phyloP scores from a whole-genome alignment of 2,888 invertebrate genomes.

The Thalpophila matura region DNA sequence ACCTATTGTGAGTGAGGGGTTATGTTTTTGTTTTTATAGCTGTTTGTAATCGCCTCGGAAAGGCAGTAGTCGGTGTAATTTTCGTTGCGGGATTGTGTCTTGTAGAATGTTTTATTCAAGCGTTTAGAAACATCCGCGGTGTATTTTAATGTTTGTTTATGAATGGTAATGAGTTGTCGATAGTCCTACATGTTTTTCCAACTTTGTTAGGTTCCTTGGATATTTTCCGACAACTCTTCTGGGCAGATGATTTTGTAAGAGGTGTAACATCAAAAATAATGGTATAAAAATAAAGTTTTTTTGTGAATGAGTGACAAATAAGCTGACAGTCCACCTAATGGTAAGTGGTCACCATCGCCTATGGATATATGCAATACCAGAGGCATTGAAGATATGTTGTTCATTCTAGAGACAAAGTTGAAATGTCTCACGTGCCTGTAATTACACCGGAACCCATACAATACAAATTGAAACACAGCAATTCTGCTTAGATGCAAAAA shows the following conservation, averaged over 20 bases:
- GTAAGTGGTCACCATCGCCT: too few species aligned
- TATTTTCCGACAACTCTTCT: constrained; percentile 30
- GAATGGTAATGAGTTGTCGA: constrained; percentile 69
- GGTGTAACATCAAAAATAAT: constrained; percentile 18
- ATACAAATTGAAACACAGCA: too few species aligned
- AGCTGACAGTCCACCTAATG: too few species aligned
- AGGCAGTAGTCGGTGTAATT: constrained; percentile 73
- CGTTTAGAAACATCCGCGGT: constrained; percentile 70
- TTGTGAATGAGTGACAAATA: too few species aligned
- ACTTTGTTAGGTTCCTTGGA: constrained; percentile 25
- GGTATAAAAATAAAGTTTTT: neutral
- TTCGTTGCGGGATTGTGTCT: constrained; percentile 76
- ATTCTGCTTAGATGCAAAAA: too few species aligned
- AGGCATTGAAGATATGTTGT: too few species aligned
- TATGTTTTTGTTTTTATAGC: constrained; percentile 80
- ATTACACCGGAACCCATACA: too few species aligned
- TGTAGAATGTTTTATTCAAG: constrained; percentile 80
- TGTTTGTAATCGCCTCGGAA: constrained; percentile 75
- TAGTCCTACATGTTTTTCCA: constrained; percentile 38
- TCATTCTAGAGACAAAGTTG: too few species aligned
- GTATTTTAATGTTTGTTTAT: constrained; percentile 74
- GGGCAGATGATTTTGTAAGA: constrained; percentile 23
- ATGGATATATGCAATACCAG: too few species aligned
- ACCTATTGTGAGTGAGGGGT: constrained; percentile 51
- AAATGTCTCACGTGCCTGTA: too few species aligned